Conservation (phyloP, 2,888 invertebrate genomes). For the Galeopsomyia nigrocyanea region DNA sequence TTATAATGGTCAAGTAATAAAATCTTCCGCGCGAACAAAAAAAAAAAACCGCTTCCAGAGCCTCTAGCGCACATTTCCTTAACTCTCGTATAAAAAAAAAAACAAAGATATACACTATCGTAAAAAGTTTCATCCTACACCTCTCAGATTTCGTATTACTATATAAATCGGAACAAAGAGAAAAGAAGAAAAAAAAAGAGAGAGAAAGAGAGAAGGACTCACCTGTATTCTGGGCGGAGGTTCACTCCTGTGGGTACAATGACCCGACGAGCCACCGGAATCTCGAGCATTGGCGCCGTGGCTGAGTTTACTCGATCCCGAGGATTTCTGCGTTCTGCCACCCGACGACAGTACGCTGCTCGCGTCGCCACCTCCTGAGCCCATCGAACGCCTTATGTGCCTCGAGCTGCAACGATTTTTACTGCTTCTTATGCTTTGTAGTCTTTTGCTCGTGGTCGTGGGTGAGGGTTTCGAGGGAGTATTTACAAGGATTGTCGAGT, state of each 20-base stretch:
- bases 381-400: slow-evolving; percentile 64
- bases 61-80: too few species aligned
- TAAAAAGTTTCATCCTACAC: too few species aligned
- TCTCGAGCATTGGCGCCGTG: slow-evolving; percentile 72
- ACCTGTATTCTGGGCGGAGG: slow-evolving; percentile 72
- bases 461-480: background rate
- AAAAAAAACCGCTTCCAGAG: too few species aligned
- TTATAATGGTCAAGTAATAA: too few species aligned
- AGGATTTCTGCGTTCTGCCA: slow-evolving; percentile 73
- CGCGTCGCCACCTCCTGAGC: slow-evolving; percentile 66
- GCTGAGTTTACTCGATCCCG: slow-evolving; percentile 67
- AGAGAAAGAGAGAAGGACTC: slow-evolving; percentile 34
- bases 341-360: slow-evolving; percentile 67
- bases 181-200: too few species aligned
- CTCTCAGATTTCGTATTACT: too few species aligned
- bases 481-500: slow-evolving; percentile 21
- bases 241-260: slow-evolving; percentile 86
- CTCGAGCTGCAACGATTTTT: slow-evolving; percentile 57
- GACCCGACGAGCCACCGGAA: slow-evolving; percentile 86
- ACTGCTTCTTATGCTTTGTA: slow-evolving; percentile 25
- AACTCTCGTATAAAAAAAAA: too few species aligned
- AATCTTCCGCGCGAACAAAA: too few species aligned
- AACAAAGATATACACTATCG: too few species aligned
- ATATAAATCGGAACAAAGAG: too few species aligned
- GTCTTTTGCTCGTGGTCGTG: background rate